A percentile compares a stretch with the other conserved stretches of the same genome.
These are phyloP conservation scores for Oncorhynchus tshawytscha DNA, from an alignment of 2,113 vertebrate species.

Conservation along the genomic window DNA sequence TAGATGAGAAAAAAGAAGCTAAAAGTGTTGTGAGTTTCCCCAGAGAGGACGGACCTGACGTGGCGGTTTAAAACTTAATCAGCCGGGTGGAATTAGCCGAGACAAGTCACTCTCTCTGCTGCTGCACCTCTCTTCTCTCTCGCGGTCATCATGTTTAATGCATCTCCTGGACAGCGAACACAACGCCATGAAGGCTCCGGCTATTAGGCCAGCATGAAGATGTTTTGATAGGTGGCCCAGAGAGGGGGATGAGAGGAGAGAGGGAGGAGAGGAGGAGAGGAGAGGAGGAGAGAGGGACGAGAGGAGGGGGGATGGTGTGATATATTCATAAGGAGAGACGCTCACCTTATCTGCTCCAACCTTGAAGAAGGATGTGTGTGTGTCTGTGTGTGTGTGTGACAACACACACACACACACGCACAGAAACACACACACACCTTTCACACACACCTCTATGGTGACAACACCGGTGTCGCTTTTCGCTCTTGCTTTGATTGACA, in stretches of 20 bases:
- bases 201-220: slow-evolving; percentile 60
- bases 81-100: slow-evolving; percentile 65
- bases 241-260: slow-evolving; percentile 48
- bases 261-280: slow-evolving; percentile 53
- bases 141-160: slow-evolving; percentile 64
- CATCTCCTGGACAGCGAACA: slow-evolving; percentile 31
- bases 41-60: slow-evolving; percentile 61
- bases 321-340: slow-evolving; percentile 66
- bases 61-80: slow-evolving; percentile 81
- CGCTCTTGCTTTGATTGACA: slow-evolving; percentile 81
- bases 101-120: slow-evolving; percentile 41
- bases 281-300: slow-evolving; percentile 43
- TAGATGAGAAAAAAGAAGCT: slow-evolving; percentile 36
- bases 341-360: slow-evolving; percentile 73
- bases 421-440: slow-evolving; percentile 39
- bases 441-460: slow-evolving; percentile 39
- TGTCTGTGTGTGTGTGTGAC: too few relatives aligned
- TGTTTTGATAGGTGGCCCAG: slow-evolving; percentile 59
- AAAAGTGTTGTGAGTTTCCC: slow-evolving; percentile 36
- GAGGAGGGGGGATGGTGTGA: slow-evolving; percentile 50
- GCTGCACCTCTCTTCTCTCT: slow-evolving; percentile 27
- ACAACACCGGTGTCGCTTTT: slow-evolving; percentile 48
- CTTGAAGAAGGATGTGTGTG: slow-evolving; percentile 68
- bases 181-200: slow-evolving; percentile 34
- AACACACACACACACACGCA: slow-evolving; percentile 22